Percentiles rank a stretch among this genome's conserved stretches.
Conservation (phyloP, 1,140 invertebrate species). For the Helicoverpa armigera region DNA sequence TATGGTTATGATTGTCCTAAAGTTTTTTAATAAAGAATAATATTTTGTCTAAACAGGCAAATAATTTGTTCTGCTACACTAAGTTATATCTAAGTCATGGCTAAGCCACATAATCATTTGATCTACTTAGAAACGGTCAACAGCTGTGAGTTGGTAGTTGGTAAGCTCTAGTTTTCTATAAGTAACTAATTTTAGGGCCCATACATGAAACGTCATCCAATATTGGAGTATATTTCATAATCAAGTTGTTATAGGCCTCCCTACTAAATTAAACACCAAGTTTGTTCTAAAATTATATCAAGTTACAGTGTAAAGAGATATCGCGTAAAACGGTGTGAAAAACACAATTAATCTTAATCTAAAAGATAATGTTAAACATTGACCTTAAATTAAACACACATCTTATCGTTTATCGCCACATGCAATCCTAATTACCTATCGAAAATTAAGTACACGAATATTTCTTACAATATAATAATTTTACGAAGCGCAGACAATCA, state of each 20-base stretch:
- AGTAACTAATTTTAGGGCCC: background rate
- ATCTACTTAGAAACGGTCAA: background rate
- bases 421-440: constrained; percentile 10
- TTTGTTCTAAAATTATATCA: background rate
- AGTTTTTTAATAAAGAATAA: constrained; percentile 14
- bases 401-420: constrained; percentile 14
- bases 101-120: constrained; percentile 51
- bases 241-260: background rate
- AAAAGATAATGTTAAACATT: constrained; percentile 11
- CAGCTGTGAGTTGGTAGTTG: background rate
- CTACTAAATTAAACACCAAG: background rate
- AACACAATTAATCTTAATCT: constrained; percentile 15
- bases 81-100: constrained; percentile 55
- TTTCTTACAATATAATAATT: background rate
- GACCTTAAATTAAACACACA: constrained; percentile 10
- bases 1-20: background rate
- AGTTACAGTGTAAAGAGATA: background rate
- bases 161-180: background rate
- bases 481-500: constrained; percentile 1
- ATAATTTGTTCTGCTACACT: constrained; percentile 17
- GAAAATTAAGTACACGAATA: constrained; percentile 19
- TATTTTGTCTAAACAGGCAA: constrained; percentile 13
- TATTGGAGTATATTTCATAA: background rate
- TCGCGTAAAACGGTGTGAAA: background rate
- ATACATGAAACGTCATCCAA: background rate